Percentiles rank a stretch among this genome's conserved stretches.
Evolutionary conservation across 2,888 invertebrate genomes (phyloP).

Genomic region (Hypercompe scribonia): DNA sequence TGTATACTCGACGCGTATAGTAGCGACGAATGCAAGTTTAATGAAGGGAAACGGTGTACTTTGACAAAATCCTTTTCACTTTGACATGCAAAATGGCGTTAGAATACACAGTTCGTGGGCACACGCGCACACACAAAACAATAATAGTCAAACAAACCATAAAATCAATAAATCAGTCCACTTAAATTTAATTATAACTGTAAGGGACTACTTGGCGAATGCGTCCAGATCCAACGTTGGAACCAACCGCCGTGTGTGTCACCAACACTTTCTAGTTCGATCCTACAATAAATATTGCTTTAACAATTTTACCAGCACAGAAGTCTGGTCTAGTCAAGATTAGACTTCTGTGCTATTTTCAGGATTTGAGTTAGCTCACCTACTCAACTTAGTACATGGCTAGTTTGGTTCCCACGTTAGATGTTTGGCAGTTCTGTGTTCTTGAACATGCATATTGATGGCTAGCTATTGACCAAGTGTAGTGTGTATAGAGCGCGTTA

Average conservation of each 20-base stretch:
- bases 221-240: constrained; percentile 15
- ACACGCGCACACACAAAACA: not conserved
- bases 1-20: not conserved
- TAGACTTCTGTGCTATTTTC: too few relatives aligned
- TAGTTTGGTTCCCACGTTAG: constrained; percentile 23
- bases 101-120: not conserved
- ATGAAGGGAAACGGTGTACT: not conserved
- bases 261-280: not conserved
- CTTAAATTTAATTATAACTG: constrained; percentile 63
- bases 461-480: constrained; percentile 18
- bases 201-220: constrained; percentile 16
- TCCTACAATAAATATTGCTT: not conserved
- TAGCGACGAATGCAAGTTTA: not conserved
- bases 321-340: too few relatives aligned
- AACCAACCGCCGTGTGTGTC: not conserved
- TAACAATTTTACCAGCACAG: too few relatives aligned
- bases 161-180: constrained; percentile 77
- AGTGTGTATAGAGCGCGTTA: not conserved
- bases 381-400: too few relatives aligned
- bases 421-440: not conserved
- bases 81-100: too few relatives aligned
- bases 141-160: constrained; percentile 48
- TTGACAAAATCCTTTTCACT: not conserved
- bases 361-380: too few relatives aligned
- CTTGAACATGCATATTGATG: constrained; percentile 19